A percentile compares a stretch with the other conserved stretches of the same genome.
phyloP scores from a whole-genome alignment of 2,113 vertebrate genomes.

The Aphyosemion australe region DNA sequence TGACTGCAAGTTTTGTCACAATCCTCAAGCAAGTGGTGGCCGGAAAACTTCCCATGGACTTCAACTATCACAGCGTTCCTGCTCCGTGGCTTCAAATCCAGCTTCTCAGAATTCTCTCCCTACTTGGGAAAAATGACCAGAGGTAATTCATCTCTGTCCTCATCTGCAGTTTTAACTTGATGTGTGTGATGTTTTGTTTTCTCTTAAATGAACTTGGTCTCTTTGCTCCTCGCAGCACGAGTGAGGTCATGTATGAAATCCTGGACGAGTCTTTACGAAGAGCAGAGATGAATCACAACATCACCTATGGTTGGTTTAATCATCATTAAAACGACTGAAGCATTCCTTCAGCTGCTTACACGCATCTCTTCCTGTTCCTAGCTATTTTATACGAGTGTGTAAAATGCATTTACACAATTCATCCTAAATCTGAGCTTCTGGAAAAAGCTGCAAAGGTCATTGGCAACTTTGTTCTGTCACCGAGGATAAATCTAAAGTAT shows the following conservation, averaged over 20 bases:
- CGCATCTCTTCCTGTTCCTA: conserved; percentile 58
- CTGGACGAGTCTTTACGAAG: conserved; percentile 94
- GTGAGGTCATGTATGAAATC: conserved; percentile 95
- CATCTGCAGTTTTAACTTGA: background rate
- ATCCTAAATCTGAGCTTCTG: conserved; percentile 91
- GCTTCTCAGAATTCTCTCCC: conserved; percentile 89
- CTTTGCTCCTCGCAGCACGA: conserved; percentile 80
- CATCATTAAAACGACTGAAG: background rate
- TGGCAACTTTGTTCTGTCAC: conserved; percentile 94
- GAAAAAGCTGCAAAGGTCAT: conserved; percentile 97
- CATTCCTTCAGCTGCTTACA: background rate
- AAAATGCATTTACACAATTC: conserved; percentile 92
- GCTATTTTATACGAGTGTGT: conserved; percentile 97
- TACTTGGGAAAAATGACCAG: conserved; percentile 91
- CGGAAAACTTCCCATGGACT: conserved; percentile 93
- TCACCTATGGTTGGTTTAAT: conserved; percentile 89
- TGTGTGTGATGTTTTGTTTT: background rate
- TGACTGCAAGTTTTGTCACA: conserved; percentile 90
- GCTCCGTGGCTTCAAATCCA: conserved; percentile 98
- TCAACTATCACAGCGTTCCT: conserved; percentile 95
- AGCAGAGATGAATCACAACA: conserved; percentile 98
- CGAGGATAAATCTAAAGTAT: conserved; percentile 97
- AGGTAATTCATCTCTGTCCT: conserved; percentile 75
- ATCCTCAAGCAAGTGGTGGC: conserved; percentile 96
- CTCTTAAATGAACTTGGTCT: background rate